A percentile compares a stretch with the other conserved stretches of the same genome.
Conservation (phyloP, 2,113 vertebrate genomes). For the Elephas maximus region DNA sequence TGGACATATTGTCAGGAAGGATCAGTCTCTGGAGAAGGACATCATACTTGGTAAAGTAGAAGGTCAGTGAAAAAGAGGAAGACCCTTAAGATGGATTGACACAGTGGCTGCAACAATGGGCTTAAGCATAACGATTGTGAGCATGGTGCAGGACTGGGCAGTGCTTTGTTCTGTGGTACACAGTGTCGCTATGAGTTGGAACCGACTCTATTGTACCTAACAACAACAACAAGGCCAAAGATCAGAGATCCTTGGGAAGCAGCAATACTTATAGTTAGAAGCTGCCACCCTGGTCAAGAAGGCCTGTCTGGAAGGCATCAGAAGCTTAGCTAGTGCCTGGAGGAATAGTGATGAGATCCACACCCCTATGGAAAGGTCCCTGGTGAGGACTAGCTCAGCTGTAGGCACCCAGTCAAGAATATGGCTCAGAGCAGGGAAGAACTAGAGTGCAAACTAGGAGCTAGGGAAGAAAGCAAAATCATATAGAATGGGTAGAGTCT, state of each 20-base stretch:
- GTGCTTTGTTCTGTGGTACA: too few relatives aligned
- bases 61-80: too few relatives aligned
- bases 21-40: too few relatives aligned
- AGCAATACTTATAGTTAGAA: background rate
- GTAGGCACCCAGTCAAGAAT: background rate
- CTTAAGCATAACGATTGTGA: too few relatives aligned
- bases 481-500: background rate
- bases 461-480: background rate
- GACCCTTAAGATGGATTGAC: too few relatives aligned
- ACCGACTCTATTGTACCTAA: too few relatives aligned
- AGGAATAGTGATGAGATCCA: background rate
- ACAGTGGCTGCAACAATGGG: too few relatives aligned
- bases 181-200: too few relatives aligned
- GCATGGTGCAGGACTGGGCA: too few relatives aligned
- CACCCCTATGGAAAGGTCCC: background rate
- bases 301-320: background rate
- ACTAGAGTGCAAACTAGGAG: background rate
- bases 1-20: too few relatives aligned
- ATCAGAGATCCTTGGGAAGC: background rate
- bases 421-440: background rate
- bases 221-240: background rate
- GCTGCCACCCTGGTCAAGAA: background rate
- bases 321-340: background rate
- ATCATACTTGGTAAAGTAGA: too few relatives aligned
- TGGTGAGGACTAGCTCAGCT: background rate